A percentile compares a stretch with the other conserved stretches of the same genome.
Conservation (phyloP, 2,797 vertebrate species). For the Cossypha dichroa region DNA sequence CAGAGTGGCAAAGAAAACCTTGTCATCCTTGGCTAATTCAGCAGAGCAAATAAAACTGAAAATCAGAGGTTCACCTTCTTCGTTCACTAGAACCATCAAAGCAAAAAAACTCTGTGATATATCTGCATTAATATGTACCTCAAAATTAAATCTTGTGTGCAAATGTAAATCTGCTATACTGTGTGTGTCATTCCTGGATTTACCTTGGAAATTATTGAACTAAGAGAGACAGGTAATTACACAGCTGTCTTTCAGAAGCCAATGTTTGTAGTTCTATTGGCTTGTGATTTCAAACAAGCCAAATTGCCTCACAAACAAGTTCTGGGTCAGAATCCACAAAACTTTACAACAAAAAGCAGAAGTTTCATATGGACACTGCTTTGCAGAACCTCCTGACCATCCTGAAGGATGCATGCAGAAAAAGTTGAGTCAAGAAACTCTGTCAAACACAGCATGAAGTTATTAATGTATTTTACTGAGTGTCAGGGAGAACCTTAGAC, state of each 20-base stretch:
- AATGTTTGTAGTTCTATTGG: not conserved
- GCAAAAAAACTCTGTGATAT: not conserved
- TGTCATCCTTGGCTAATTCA: not conserved
- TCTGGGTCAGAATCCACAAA: not conserved
- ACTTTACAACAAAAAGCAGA: not conserved
- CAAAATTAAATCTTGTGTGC: not conserved
- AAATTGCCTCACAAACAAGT: not conserved
- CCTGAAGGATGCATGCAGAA: not conserved
- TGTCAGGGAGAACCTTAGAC: not conserved
- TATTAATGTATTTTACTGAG: not conserved
- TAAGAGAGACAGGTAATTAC: not conserved
- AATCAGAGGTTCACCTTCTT: not conserved
- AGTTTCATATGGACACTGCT: not conserved
- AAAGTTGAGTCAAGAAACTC: not conserved
- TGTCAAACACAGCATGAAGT: not conserved
- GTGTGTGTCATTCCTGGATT: not conserved
- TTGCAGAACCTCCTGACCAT: not conserved
- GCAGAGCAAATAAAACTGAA: not conserved
- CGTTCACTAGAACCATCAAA: not conserved
- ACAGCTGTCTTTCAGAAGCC: not conserved
- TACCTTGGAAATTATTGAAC: not conserved
- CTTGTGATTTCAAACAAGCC: not conserved
- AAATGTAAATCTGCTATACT: not conserved
- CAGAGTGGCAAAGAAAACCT: not conserved
- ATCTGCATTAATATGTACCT: not conserved